Evolutionary conservation across 1,140 invertebrate species (phyloP), one percentile per base, ranked within the genome.

Genomic region (Eufriesea mexicana): DNA sequence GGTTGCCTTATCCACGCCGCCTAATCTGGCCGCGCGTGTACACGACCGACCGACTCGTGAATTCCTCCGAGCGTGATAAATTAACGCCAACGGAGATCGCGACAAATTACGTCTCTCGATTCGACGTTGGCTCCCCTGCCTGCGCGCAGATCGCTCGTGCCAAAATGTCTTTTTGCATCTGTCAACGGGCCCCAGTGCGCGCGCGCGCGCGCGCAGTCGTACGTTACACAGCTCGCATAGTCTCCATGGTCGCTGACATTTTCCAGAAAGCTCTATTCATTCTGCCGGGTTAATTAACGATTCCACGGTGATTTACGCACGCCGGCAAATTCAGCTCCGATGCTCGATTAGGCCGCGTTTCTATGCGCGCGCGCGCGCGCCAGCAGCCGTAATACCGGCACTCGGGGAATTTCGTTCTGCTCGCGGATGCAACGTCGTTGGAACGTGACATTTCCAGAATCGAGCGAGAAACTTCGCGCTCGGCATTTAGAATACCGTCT

Each of bases 361-460:
- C 67, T 74, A 45, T 51, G n/a, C n/a, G n/a, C n/a, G 35, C 28
- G 6, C n/a, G 14, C 9, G 14, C 14, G 23, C 20, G 14, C 18
- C 18, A 8, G 14, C 18, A 25, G 18, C 25, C 12, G 16, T 28
- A 35, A 25, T 9, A 23, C 25, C 54, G 28, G 28, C 75, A 70
- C 66, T 84, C 61, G 8, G 42, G 28, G 86, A 84, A 88, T 88
- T 87, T 87, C 77, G 86, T 80, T 82, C 25, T 61, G 72, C 59
- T 74, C 64, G 81, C 67, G 72, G 72, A 75, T 73, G 75, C 54
- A 45, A 59, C 80, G 66, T 55, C 18, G 25, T 20, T 77, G 86
- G 89, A 88, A 87, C 90, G 89, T 93, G 92, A 93, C 92, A 93
- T 93, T 93, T 92, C 89, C 88, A 92, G 91, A 91, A 92, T 92